phyloP scores from a whole-genome alignment of 1,140 invertebrate species.

The Drosophila erecta region DNA sequence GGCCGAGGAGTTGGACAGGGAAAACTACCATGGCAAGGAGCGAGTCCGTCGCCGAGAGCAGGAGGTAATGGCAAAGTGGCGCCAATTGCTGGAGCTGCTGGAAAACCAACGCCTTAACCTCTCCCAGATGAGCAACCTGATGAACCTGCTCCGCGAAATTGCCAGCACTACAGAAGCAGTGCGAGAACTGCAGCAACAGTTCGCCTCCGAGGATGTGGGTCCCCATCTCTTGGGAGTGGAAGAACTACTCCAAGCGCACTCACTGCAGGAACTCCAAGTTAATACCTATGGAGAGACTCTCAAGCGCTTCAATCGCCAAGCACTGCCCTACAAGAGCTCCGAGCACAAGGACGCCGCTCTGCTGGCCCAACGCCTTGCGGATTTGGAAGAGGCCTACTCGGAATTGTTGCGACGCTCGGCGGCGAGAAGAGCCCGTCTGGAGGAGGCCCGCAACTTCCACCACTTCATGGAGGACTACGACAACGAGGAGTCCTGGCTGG shows the following conservation, averaged over 20 bases:
- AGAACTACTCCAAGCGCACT: slow-evolving; percentile 96
- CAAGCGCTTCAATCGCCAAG: slow-evolving; percentile 90
- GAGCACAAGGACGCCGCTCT: slow-evolving; percentile 87
- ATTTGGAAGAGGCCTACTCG: slow-evolving; percentile 90
- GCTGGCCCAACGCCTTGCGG: slow-evolving; percentile 89
- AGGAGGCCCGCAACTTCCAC: slow-evolving; percentile 96
- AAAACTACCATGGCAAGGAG: slow-evolving; percentile 96
- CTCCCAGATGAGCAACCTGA: slow-evolving; percentile 90
- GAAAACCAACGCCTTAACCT: slow-evolving; percentile 94
- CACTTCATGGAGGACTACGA: slow-evolving; percentile 98
- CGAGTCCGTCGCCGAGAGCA: slow-evolving; percentile 92
- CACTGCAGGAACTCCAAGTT: slow-evolving; percentile 95
- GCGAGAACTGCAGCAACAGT: slow-evolving; percentile 91
- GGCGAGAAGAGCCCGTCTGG: slow-evolving; percentile 91
- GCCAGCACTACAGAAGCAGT: slow-evolving; percentile 94
- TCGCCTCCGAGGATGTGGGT: slow-evolving; percentile 95
- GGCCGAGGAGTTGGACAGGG: slow-evolving; percentile 94
- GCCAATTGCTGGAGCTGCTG: slow-evolving; percentile 92
- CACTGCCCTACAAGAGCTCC: slow-evolving; percentile 86
- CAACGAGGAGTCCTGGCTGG: slow-evolving; percentile 96
- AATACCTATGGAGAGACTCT: slow-evolving; percentile 93
- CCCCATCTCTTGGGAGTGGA: slow-evolving; percentile 97
- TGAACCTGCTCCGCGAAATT: slow-evolving; percentile 95
- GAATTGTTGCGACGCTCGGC: slow-evolving; percentile 88
- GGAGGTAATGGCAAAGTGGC: slow-evolving; percentile 95